Evolutionary conservation across 1,140 invertebrate species (phyloP), one percentile per base, ranked within the genome.

Genomic region (Caenorhabditis inopinata): DNA sequence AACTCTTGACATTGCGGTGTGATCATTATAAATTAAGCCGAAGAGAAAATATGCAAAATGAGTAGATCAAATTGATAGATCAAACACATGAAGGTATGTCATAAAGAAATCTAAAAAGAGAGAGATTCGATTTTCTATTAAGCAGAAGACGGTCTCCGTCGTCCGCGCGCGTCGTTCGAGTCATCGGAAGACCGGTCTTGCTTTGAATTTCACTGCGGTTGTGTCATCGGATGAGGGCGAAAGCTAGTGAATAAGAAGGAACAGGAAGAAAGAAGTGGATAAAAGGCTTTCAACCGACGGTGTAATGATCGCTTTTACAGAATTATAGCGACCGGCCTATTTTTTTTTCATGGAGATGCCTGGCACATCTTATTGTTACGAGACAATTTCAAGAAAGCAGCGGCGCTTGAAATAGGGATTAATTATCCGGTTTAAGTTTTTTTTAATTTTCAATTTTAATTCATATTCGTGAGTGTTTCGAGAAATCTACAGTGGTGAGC

Each of bases 191-290:
- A 68, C 58, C 58, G 58, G 58, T 68, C 32, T 68, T 68, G 18
- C 32, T 68, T 38, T 14, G 12, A 58, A 32, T 58, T 14, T 32
- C 7, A n/a, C 32, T 68, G 58, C 25, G 58, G 58, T 68, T 68
- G 58, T 68, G 58, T 68, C 58, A 68, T 68, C 58, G 38, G 29
- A 68, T 21, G 32, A 68, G 18, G 58, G 32, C 23, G 58, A 68
- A 68, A 68, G 58, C 58, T 29, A 32, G 14, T 1, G n/a, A 21
- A 38, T 38, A 42, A 68, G n/a, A 25, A 68, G 23, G n/a, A 38
- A n/a, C 18, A 9, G 16, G 21, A 53, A 11, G 38, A 25, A 62
- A 62, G 16, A 23, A 16, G 35, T 11, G 27, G 16, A 62, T 62
- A 32, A 62, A 62, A 27, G n/a, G n/a, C 12, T 16, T 21, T 38